Percentiles rank a stretch among this genome's conserved stretches.
These are phyloP conservation scores for Ornithoptera priamus DNA, from an alignment of 2,888 invertebrate genomes.

Conservation along the genomic window DNA sequence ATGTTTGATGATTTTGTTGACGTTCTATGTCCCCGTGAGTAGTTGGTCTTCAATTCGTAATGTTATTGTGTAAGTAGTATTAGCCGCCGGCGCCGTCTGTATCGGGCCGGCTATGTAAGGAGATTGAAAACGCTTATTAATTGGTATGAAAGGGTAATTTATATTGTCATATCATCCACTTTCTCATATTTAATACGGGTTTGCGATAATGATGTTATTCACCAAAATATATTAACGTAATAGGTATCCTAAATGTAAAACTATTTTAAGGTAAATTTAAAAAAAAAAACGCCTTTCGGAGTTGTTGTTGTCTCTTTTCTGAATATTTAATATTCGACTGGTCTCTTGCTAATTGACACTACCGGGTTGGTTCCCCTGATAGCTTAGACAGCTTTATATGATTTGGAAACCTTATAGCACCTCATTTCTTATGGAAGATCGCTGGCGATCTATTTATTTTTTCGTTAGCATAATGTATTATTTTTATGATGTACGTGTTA, in stretches of 20 bases:
- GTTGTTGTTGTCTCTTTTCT: constrained; percentile 73
- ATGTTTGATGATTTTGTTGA: constrained; percentile 63
- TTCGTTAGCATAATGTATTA: constrained; percentile 72
- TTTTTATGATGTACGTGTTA: constrained; percentile 62
- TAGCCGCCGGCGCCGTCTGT: constrained; percentile 66
- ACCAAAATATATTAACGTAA: constrained; percentile 77
- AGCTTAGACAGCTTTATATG: constrained; percentile 59
- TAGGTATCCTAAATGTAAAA: constrained; percentile 75
- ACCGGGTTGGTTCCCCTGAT: constrained; percentile 51
- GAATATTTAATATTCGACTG: constrained; percentile 73
- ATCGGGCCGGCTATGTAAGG: constrained; percentile 75
- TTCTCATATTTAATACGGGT: constrained; percentile 81
- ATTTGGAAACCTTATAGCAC: constrained; percentile 70
- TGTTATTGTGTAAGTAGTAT: constrained; percentile 74
- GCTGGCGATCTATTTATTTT: constrained; percentile 78
- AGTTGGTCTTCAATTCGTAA: constrained; percentile 75
- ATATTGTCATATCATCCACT: constrained; percentile 81
- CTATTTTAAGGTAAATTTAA: constrained; percentile 76
- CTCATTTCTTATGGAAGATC: constrained; percentile 72
- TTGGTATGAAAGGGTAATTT: constrained; percentile 81
- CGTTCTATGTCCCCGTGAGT: constrained; percentile 72
- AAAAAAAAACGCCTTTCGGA: constrained; percentile 76
- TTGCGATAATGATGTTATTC: constrained; percentile 80
- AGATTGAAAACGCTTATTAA: constrained; percentile 81
- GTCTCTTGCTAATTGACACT: constrained; percentile 56